Conservation (phyloP, 2,113 vertebrate genomes). For the Brachyhypopomus gauderio region DNA sequence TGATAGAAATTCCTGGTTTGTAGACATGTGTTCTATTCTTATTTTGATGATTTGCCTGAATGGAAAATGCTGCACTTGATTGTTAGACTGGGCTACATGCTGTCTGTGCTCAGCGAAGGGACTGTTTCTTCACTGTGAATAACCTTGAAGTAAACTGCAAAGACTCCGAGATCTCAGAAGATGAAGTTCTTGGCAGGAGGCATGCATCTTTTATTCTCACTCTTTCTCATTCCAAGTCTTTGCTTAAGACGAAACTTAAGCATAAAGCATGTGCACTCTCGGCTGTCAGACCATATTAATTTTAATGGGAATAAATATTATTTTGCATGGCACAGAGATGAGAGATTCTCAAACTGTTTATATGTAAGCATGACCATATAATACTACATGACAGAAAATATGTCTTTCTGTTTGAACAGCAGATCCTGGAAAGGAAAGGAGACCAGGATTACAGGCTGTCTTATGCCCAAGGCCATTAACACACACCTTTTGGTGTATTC, state of each 20-base stretch:
- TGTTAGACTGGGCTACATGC: neutral
- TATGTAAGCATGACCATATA: constrained; percentile 50
- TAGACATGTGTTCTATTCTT: constrained; percentile 13
- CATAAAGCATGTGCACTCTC: neutral
- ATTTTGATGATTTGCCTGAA: constrained; percentile 32
- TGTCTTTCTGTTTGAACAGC: constrained; percentile 2
- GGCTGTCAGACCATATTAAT: constrained; percentile 8
- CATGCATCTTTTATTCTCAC: constrained; percentile 20
- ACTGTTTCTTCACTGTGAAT: constrained; percentile 2
- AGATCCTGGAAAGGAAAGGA: neutral
- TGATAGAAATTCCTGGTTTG: constrained; percentile 9
- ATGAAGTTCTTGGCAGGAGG: constrained; percentile 27
- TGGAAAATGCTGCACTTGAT: constrained; percentile 17
- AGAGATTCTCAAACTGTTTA: constrained; percentile 27
- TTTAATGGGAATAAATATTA: constrained; percentile 26
- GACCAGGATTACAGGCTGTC: neutral
- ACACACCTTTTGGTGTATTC: neutral
- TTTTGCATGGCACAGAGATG: constrained; percentile 34
- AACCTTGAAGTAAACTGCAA: constrained; percentile 6
- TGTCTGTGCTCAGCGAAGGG: constrained; percentile 11
- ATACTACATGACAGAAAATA: constrained; percentile 14
- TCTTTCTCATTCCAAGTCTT: constrained; percentile 35
- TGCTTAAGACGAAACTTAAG: constrained; percentile 25
- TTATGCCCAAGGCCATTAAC: neutral
- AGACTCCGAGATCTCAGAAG: constrained; percentile 37